Conservation (phyloP, 1,140 invertebrate species). For the Pseudomyrmex sp. region DNA sequence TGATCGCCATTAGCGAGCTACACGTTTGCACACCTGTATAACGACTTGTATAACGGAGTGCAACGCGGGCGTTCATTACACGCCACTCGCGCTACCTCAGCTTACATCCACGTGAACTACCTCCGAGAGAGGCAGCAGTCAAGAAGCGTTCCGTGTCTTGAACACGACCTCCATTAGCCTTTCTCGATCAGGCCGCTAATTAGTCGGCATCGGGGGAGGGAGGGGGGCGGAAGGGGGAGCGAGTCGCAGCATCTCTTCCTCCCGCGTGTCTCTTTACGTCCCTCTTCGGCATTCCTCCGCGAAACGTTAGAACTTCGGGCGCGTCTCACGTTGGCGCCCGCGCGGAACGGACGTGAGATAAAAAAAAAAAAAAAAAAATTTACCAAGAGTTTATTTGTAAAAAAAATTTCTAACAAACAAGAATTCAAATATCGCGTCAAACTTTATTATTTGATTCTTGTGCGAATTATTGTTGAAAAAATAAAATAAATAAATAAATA, state of each 20-base stretch:
- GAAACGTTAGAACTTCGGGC: constrained; percentile 40
- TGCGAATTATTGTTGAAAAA: not conserved
- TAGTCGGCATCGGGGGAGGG: constrained; percentile 61
- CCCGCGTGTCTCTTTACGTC: constrained; percentile 20
- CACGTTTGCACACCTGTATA: constrained; percentile 51
- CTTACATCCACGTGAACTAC: constrained; percentile 55
- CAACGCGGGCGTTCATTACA: constrained; percentile 45
- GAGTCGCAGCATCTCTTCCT: constrained; percentile 51
- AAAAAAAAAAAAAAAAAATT: constrained; percentile 10
- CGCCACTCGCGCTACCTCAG: constrained; percentile 31
- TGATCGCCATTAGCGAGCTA: constrained; percentile 41
- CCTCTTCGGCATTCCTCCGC: constrained; percentile 13
- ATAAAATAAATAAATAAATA: not conserved
- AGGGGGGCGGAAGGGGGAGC: not conserved
- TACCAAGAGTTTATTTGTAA: not conserved
- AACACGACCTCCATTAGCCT: constrained; percentile 78
- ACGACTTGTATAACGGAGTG: constrained; percentile 49
- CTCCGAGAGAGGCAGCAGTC: constrained; percentile 50
- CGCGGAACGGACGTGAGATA: not conserved
- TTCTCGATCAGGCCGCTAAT: constrained; percentile 74
- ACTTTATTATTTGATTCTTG: too few relatives aligned
- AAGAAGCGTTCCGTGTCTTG: constrained; percentile 72
- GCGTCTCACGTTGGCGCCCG: not conserved
- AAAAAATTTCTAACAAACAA: too few relatives aligned
- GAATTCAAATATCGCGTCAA: too few relatives aligned